Evolutionary conservation across 2,113 vertebrate genomes (phyloP), one percentile per base, ranked within the genome.

Genomic region (Trogon surrucura): DNA sequence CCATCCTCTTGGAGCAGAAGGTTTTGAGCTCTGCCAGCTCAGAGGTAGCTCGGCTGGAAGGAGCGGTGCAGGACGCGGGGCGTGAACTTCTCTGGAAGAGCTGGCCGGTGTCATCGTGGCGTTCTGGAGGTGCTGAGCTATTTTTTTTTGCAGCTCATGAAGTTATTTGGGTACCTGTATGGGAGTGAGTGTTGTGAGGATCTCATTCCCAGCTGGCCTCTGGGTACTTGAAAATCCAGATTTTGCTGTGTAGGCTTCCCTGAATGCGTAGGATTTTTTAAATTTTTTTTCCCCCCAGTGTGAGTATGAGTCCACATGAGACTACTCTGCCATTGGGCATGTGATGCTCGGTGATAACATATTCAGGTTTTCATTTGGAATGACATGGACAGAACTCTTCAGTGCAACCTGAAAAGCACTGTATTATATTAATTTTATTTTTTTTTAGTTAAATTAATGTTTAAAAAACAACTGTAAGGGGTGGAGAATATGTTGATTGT

Each of bases 261-360:
- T 54, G 51, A 16, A 21, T 2, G 9, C 1, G 29, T 30, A 3
- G 41, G 10, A 41, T 41, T 11, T 41, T 41, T 41, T 41, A 12
- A 41, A 41, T 12, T 41, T 41, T 4, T 15, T 54, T 70, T 67
- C 32, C 4, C 12, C 32, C 2, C 22, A 2, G 0, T 2, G 1
- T 21, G 18, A n/a, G 15, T 7, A 8, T 4, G 13, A 50, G 9
- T 19, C 29, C 38, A 6, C 12, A 0, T 17, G n/a, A 38, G 38
- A 11, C 18, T 32, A 5, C 27, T 11, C 16, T 78, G 81, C 23
- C 15, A 1, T 32, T 6, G 13, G 61, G 10, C 32, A 34, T 5
- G 0, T 6, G 41, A 4, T 8, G 23, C 23, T 77, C 3, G 41
- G 23, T 57, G 67, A 29, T 18, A 10, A 51, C 4, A 5, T 16